phyloP scores from a whole-genome alignment of 2,113 vertebrate species.

The Fulmarus glacialis region DNA sequence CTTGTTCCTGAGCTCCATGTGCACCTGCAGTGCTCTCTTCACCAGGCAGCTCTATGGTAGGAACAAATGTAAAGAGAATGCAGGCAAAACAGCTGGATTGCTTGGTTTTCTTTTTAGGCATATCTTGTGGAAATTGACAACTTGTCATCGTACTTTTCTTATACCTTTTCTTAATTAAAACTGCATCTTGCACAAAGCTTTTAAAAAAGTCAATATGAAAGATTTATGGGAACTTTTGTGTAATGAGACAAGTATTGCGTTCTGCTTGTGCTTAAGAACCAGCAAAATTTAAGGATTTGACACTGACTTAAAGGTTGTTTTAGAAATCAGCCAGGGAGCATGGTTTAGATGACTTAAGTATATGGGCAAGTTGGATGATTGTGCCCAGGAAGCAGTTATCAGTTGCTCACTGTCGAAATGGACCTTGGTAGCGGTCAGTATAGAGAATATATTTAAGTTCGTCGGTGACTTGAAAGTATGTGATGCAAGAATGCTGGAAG shows the following conservation, averaged over 20 bases:
- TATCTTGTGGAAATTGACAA: neutral
- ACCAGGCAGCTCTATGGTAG: neutral
- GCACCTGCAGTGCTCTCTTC: neutral
- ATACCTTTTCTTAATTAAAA: neutral
- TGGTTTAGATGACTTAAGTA: neutral
- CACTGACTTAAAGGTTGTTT: accelerated
- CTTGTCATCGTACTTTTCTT: neutral
- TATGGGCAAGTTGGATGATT: neutral
- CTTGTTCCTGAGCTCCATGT: neutral
- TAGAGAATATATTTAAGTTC: neutral
- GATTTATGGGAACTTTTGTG: neutral
- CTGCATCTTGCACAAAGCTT: neutral
- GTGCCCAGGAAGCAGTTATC: neutral
- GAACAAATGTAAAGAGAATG: neutral
- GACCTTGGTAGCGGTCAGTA: neutral
- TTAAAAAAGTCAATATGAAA: neutral
- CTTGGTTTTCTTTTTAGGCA: neutral
- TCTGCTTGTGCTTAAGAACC: neutral
- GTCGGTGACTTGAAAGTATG: neutral
- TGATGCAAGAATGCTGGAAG: neutral
- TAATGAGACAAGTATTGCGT: neutral
- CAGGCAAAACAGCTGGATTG: neutral
- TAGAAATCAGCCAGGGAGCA: neutral
- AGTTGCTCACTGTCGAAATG: neutral
- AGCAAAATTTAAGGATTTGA: neutral